A percentile compares a stretch with the other conserved stretches of the same genome.
Conservation (phyloP, 2,888 invertebrate species). For the Timema cristinae region DNA sequence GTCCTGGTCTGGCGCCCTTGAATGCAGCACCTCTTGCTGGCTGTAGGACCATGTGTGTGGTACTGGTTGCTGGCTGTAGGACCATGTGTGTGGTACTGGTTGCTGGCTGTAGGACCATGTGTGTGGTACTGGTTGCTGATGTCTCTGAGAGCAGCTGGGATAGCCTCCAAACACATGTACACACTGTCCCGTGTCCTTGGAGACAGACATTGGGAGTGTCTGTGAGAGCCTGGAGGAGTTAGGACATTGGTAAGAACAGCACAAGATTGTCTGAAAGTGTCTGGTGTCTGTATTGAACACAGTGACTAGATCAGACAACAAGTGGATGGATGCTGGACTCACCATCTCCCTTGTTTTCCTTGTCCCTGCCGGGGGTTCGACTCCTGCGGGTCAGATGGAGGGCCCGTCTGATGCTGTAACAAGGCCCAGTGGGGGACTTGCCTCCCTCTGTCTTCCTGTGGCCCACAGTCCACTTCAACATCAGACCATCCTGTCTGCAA, state of each 20-base stretch:
- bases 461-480: slow-evolving; percentile 40
- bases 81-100: slow-evolving; percentile 27
- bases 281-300: too few relatives aligned
- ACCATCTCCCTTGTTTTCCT: slow-evolving; percentile 18
- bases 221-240: background rate
- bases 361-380: slow-evolving; percentile 15
- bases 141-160: slow-evolving; percentile 37
- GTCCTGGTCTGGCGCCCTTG: background rate
- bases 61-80: too few relatives aligned
- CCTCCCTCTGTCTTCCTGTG: slow-evolving; percentile 31
- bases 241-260: background rate
- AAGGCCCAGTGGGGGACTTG: slow-evolving; percentile 27
- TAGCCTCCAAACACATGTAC: slow-evolving; percentile 37
- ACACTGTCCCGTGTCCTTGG: slow-evolving; percentile 34
- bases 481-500: slow-evolving; percentile 30
- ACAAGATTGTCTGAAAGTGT: too few relatives aligned
- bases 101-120: background rate
- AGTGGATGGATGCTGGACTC: too few relatives aligned
- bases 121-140: slow-evolving; percentile 31
- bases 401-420: slow-evolving; percentile 29
- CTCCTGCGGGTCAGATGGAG: slow-evolving; percentile 23
- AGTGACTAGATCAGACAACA: too few relatives aligned
- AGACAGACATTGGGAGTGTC: background rate
- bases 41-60: too few relatives aligned
- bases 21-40: background rate